Conservation (phyloP, 2,797 vertebrate genomes). For the Micrastur ruficollis region DNA sequence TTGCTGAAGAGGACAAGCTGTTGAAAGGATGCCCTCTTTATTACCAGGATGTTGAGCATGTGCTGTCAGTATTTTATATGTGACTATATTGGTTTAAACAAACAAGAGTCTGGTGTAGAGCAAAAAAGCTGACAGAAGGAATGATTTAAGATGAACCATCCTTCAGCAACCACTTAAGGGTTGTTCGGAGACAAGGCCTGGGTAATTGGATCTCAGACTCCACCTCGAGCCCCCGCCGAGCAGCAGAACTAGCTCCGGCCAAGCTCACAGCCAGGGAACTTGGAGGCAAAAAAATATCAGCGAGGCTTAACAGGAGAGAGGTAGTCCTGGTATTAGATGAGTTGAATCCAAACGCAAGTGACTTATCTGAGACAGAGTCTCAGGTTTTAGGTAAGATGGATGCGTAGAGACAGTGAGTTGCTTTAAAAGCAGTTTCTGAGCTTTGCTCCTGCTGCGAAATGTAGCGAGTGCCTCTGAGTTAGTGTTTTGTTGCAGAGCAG, state of each 20-base stretch:
- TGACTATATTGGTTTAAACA: background rate
- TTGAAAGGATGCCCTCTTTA: conserved; percentile 10
- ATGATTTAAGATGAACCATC: conserved; percentile 20
- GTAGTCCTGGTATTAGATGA: background rate
- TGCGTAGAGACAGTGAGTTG: accelerated
- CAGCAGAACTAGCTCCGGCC: background rate
- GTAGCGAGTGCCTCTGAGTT: background rate
- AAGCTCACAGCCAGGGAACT: background rate
- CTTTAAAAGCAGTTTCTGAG: background rate
- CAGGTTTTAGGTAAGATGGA: background rate
- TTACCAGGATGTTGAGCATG: background rate
- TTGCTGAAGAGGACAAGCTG: background rate
- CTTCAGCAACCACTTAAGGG: conserved; percentile 10
- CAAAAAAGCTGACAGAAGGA: background rate
- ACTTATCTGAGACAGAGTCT: background rate
- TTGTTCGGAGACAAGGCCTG: background rate
- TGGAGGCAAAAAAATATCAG: background rate
- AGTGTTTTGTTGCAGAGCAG: background rate
- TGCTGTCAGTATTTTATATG: conserved; percentile 24
- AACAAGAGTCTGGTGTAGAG: background rate
- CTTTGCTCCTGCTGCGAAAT: background rate
- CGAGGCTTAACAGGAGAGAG: background rate
- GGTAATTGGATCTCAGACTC: background rate
- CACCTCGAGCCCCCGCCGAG: background rate
- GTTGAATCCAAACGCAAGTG: background rate